Evolutionary conservation across 2,797 vertebrate species (phyloP), one percentile per base, ranked within the genome.

Genomic region (Coreius guichenoti): DNA sequence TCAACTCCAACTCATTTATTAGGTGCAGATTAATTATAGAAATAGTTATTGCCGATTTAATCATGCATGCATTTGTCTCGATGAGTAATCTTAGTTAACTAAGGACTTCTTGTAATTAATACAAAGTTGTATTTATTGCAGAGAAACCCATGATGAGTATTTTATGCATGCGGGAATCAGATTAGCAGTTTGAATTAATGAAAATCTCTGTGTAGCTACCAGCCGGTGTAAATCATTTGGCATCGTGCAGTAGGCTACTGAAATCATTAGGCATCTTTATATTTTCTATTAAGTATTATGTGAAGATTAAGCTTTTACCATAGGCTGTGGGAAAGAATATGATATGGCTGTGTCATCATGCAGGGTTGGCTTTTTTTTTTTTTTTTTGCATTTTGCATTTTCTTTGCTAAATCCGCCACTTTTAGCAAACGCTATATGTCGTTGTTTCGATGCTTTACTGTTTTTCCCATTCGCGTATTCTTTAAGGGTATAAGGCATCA

Each of bases 391-490:
- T 36, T 29, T 12, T 49, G 19, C 54, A 49, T 26, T 81, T 81
- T 47, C 12, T 77, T 69, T 31, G 23, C 47, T 43, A 77, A 56
- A 78, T 6, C 49, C 17, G 23, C 3, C 72, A 58, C 65, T 5
- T 70, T 11, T 33, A 8, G 29, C 14, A 75, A 68, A 13, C 6
- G 54, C 26, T 56, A 49, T 23, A n/a, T n/a, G 23, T 61, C n/a
- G 63, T 43, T 58, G 8, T 65, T 63, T 7, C 70, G 56, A 23
- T 43, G 61, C 17, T 16, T 43, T 39, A 8, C 49, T n/a, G 61
- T 89, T 90, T 91, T 90, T 91, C 91, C 91, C 91, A 86, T 91
- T 93, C 93, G 93, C 93, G 92, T 93, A 91, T 89, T 92, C 92
- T 95, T 95, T 95, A 94, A 94, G 94, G 94, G 94, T 95, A 26